Evolutionary conservation across 2,888 invertebrate genomes (phyloP), one percentile per base, ranked within the genome.

Genomic region (Heterodera filipjevi): DNA sequence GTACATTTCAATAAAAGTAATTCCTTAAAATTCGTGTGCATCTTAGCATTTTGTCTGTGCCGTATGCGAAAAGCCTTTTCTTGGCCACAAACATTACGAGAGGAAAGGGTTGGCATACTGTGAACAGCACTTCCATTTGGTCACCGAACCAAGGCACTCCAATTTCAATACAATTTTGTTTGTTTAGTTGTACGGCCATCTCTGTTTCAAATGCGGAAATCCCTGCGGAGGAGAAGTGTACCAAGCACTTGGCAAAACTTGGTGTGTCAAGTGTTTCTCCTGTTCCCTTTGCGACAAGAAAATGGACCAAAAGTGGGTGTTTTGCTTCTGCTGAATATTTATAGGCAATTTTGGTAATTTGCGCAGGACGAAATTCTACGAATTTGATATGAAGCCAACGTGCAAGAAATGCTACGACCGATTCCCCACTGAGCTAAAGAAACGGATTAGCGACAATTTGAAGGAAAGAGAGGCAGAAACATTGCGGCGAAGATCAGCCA

Each of bases 231-330:
- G 96, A 71, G 97, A 99, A 92, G 88, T 88, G 22, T 98, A 99
- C 91, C 96, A 95, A 82, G 97, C 98, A 64, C 91, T 98, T 89
- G 97, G 98, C 91, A 99, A 99, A 91, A 95, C 96, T 70, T 99
- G 98, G 98, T 99, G 98, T 91, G 95, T 95, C 76, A 94, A 97
- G 90, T 99, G 99, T 91, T 99, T 99, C 91, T 95, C 96, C 75
- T 99, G 99, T 90, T 94, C 95, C 5, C 93, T 96, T 83, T 99
- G 99, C 91, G 98, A 99, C 91, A 93, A 94, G 87, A 94, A 96
- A 81, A 90, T 91, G 90, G 90, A 90, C 83, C 91, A 91, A 79
- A 91, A 91, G 91, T 91, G 70, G 81, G 86, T 32, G 16, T 71
- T 33, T 66, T 32, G 22, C 10, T 8, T 44, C 22, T 10, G 3